phyloP scores from a whole-genome alignment of 2,113 vertebrate genomes.

The Anarhynchus alexandrinus region DNA sequence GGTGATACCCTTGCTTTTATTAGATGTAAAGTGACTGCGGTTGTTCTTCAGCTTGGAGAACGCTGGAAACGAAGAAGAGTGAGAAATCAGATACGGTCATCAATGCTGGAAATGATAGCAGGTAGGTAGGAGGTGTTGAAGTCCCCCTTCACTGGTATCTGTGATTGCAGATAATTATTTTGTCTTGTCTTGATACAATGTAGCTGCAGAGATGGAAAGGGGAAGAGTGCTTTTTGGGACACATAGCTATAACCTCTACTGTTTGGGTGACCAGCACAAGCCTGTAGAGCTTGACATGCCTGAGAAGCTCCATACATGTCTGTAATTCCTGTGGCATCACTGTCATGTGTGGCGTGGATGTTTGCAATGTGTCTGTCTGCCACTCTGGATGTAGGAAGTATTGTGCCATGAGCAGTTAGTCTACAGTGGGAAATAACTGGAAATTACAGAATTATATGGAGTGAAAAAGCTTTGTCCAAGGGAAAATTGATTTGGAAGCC shows the following conservation, averaged over 20 bases:
- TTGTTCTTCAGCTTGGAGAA: neutral
- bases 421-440: neutral
- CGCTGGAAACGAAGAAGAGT: neutral
- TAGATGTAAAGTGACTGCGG: neutral
- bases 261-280: neutral
- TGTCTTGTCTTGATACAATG: neutral
- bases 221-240: neutral
- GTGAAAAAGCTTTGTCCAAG: neutral
- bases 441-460: neutral
- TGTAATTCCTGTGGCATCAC: neutral
- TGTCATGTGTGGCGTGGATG: neutral
- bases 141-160: neutral
- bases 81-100: neutral
- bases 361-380: neutral
- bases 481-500: neutral
- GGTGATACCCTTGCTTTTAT: neutral
- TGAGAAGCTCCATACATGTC: neutral
- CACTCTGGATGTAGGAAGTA: neutral
- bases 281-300: neutral
- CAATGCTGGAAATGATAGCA: neutral
- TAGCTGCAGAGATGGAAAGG: neutral
- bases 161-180: neutral
- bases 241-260: neutral
- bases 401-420: neutral
- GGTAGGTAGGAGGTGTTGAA: neutral